A percentile compares a stretch with the other conserved stretches of the same genome.
phyloP scores from a whole-genome alignment of 2,888 invertebrate species.

The Rhagonycha lutea region DNA sequence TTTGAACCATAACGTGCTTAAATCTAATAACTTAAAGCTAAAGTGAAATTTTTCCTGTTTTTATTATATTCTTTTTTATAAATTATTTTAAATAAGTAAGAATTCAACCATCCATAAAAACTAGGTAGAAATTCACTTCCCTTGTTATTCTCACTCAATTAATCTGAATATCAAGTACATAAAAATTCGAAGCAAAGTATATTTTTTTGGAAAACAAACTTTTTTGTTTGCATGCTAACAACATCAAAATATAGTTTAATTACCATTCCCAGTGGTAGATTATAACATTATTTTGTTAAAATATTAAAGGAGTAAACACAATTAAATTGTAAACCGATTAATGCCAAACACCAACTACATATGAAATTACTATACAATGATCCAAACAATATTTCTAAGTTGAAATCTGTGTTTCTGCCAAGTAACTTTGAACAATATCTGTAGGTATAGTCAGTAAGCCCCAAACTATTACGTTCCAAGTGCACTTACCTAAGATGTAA shows the following conservation, averaged over 20 bases:
- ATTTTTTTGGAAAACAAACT: too few relatives aligned
- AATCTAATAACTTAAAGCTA: not conserved
- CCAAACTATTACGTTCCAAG: not conserved
- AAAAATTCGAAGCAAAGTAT: too few relatives aligned
- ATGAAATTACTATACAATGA: not conserved
- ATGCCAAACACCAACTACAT: not conserved
- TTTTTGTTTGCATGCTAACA: too few relatives aligned
- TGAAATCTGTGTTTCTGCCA: not conserved
- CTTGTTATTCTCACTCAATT: not conserved
- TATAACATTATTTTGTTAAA: not conserved
- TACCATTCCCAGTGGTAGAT: too few relatives aligned
- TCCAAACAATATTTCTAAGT: not conserved
- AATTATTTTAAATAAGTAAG: not conserved
- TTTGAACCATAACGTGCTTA: not conserved
- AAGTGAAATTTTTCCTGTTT: not conserved
- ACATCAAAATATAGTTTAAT: too few relatives aligned
- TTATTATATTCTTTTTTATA: not conserved
- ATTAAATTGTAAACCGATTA: not conserved
- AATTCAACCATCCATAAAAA: not conserved
- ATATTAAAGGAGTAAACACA: not conserved
- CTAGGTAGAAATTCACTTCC: not conserved
- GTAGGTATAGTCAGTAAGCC: not conserved
- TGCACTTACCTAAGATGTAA: not conserved
- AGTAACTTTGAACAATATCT: not conserved
- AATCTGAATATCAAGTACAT: too few relatives aligned